These are phyloP conservation scores for Helobdella robusta DNA, from an alignment of 2,888 invertebrate species.

Conservation along the genomic window DNA sequence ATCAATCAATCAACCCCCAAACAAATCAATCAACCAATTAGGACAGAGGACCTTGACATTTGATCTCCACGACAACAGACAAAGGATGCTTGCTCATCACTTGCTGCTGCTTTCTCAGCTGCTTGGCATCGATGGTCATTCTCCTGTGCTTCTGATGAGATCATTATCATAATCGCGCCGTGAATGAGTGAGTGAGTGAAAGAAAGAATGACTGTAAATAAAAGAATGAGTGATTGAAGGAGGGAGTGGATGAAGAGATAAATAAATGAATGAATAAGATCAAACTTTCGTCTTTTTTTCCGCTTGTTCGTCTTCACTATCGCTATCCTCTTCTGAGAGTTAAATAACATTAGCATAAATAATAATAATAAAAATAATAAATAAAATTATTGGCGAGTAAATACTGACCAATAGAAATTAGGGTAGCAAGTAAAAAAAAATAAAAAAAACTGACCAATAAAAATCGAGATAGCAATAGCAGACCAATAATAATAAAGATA, in stretches of 20 bases:
- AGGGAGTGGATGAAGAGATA: not conserved
- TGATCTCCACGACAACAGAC: constrained; percentile 60
- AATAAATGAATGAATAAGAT: not conserved
- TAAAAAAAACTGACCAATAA: too few species aligned
- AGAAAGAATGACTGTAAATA: too few species aligned
- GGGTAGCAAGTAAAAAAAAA: too few species aligned
- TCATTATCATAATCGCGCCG: too few species aligned
- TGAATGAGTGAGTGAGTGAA: too few species aligned
- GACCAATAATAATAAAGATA: too few species aligned
- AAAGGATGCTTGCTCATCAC: constrained; percentile 66
- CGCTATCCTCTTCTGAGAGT: constrained; percentile 47
- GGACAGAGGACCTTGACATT: constrained; percentile 49
- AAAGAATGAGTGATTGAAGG: too few species aligned
- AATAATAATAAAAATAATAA: constrained; percentile 4
- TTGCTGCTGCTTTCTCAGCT: constrained; percentile 40
- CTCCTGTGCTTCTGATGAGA: constrained; percentile 32
- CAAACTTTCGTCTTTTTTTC: constrained; percentile 37
- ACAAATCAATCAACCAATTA: too few species aligned
- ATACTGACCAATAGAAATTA: too few species aligned
- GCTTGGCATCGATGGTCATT: constrained; percentile 43
- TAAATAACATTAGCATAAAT: not conserved
- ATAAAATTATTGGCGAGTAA: too few species aligned
- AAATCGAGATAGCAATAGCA: too few species aligned
- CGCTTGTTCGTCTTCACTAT: constrained; percentile 49
- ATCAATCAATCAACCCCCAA: too few species aligned